Conservation (phyloP, 92 coral and sea anemone genomes). For the Montipora capitata region DNA sequence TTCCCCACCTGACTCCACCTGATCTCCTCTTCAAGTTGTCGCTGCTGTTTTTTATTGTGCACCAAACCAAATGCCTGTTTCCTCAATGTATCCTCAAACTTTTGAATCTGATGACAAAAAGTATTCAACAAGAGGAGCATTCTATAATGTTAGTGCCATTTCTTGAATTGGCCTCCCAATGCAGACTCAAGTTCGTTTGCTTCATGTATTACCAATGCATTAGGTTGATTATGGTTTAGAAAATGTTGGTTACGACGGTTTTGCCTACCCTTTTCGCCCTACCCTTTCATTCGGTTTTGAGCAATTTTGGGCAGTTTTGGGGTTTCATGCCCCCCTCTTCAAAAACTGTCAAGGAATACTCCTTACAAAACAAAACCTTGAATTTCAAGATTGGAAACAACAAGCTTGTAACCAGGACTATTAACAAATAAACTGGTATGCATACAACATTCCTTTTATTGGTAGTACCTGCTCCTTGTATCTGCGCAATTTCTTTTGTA, state of each 20-base stretch:
- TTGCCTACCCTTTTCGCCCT: no score
- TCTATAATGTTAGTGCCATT: no score
- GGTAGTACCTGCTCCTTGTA: slow-evolving; percentile 65
- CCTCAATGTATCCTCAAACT: slow-evolving; percentile 67
- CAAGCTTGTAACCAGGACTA: no score
- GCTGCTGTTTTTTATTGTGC: slow-evolving; percentile 55
- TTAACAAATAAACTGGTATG: neutral
- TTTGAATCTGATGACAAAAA: slow-evolving; percentile 44
- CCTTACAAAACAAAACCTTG: neutral
- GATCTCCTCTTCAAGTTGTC: slow-evolving; percentile 80
- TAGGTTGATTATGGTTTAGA: no score
- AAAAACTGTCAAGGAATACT: no score
- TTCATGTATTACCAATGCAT: no score
- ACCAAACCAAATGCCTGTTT: slow-evolving; percentile 69
- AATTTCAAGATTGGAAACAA: no score
- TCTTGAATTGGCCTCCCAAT: no score
- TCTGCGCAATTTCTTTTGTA: slow-evolving; percentile 62
- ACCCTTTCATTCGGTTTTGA: no score
- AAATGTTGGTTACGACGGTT: no score
- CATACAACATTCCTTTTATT: neutral
- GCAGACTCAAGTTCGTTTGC: neutral
- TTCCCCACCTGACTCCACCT: slow-evolving; percentile 85
- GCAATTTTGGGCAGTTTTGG: no score
- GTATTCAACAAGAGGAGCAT: neutral
- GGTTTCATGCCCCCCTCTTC: no score